Evolutionary conservation across 2,113 vertebrate species (phyloP).

Genomic region (Ptilorrhoa leucosticta): DNA sequence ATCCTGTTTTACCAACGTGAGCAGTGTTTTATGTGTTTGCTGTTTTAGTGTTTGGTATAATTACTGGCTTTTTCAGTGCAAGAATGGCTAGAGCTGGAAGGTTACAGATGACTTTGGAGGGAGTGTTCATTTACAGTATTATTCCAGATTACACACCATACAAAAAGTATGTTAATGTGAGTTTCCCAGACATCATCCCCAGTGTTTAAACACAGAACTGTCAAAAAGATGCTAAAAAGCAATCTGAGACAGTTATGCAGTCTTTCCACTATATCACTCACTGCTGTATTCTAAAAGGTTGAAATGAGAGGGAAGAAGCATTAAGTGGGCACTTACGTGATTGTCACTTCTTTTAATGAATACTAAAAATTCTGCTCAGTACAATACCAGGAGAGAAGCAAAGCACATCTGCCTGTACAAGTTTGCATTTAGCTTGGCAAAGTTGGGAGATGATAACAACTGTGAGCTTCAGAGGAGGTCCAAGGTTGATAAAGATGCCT

Average conservation of each 20-base stretch:
- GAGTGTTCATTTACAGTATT: background rate
- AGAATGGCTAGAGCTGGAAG: background rate
- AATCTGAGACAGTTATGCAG: constrained; percentile 54
- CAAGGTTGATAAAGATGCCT: background rate
- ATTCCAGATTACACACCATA: background rate
- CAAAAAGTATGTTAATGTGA: constrained; percentile 42
- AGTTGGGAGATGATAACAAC: background rate
- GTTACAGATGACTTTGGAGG: background rate
- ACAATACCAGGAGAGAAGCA: background rate
- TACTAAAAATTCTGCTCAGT: constrained; percentile 24
- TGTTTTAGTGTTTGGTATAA: background rate
- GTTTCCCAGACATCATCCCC: constrained; percentile 50
- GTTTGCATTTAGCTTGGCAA: background rate
- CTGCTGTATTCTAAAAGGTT: constrained; percentile 26
- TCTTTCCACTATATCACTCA: constrained; percentile 53
- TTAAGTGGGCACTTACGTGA: constrained; percentile 66
- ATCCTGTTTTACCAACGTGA: background rate
- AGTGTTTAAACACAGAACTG: constrained; percentile 69
- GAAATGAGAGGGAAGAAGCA: constrained; percentile 39
- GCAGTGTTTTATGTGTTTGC: background rate
- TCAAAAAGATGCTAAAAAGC: constrained; percentile 65
- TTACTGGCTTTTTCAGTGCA: background rate
- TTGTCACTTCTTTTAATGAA: constrained; percentile 49
- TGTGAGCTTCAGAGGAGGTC: background rate
- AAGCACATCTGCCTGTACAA: background rate